Conservation (phyloP, 2,797 vertebrate species). For the Thalassophryne amazonica region DNA sequence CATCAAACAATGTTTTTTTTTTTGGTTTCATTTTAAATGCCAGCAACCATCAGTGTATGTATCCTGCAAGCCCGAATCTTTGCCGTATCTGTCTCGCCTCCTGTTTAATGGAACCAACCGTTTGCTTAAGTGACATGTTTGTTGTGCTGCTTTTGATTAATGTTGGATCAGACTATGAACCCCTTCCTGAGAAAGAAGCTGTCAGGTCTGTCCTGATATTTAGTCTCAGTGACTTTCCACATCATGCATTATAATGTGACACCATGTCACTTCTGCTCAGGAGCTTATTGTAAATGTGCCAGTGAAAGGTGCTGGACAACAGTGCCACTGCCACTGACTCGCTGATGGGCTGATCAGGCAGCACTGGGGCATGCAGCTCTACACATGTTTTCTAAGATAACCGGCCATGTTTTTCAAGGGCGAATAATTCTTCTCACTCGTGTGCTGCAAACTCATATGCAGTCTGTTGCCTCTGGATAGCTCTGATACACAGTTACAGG, state of each 20-base stretch:
- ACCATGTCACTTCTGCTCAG: constrained; percentile 47
- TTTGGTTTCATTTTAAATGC: constrained; percentile 42
- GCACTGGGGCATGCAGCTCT: constrained; percentile 46
- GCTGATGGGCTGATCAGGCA: constrained; percentile 54
- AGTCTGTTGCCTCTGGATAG: constrained; percentile 37
- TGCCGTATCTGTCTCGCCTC: constrained; percentile 29
- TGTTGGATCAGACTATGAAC: constrained; percentile 42
- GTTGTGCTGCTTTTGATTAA: constrained; percentile 39
- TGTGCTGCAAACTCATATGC: constrained; percentile 6
- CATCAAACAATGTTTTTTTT: constrained; percentile 48
- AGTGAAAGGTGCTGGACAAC: constrained; percentile 55
- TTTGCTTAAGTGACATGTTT: constrained; percentile 49
- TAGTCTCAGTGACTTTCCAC: constrained; percentile 48
- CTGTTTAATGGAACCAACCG: constrained; percentile 47
- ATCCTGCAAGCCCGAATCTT: constrained; percentile 19
- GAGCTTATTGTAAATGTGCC: constrained; percentile 63
- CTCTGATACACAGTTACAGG: constrained; percentile 50
- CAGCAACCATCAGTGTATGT: constrained; percentile 40
- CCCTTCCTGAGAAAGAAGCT: constrained; percentile 8
- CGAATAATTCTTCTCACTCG: constrained; percentile 49
- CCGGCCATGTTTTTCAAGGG: constrained; percentile 62
- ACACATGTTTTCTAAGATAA: constrained; percentile 58
- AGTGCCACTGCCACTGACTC: constrained; percentile 37
- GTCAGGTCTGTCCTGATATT: constrained; percentile 39
- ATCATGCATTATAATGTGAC: constrained; percentile 54